Evolutionary conservation across 92 coral and sea anemone species (phyloP), one percentile per base, ranked within the genome.

Genomic region (Meandrina meandrites): DNA sequence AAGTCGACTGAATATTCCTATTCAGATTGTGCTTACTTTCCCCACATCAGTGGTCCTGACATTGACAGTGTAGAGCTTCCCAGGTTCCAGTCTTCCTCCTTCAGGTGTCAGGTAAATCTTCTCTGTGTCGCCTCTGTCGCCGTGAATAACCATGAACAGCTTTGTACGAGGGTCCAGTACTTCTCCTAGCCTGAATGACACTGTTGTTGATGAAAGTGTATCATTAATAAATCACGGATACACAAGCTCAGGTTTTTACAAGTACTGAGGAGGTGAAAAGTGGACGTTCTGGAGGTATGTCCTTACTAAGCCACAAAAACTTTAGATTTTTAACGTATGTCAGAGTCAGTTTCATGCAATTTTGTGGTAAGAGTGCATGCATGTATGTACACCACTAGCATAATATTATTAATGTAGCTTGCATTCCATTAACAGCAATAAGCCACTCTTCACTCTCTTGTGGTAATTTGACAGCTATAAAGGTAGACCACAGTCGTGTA

Each of bases 161-260:
- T 90, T 91, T 17, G 96, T 90, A n/a, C 81, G 86, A 28, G 98
- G 98, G 62, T 94, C 98, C 72, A 83, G 36, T 31, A 93, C 86
- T 42, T 94, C 93, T 1, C 98, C 98, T 21, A 94, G 83, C 73
- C 91, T 92, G 89, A 86, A 94, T n/a, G 94, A 93, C 11, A 94
- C 98, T 94, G 80, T 19, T 53, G 32, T 37, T 40, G 30, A n/a
- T n/a, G 67, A 76, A 53, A 31, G 62, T 42, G n/a, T n/a, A 10
- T 21, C 42, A 60, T 56, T 48, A 66, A 60, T 60, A 48, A 6
- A 1, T 24, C 30, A 60, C 8, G 11, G 24, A 22, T 1, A 60
- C 30, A 60, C 14, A 27, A 10, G 7, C 30, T 22, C 11, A 60
- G 9, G 8, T 22, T n/a, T 24, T 57, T 19, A 19, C n/a, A n/a